Conservation (phyloP, 2,888 invertebrate species). For the Ichneumon xanthorius region DNA sequence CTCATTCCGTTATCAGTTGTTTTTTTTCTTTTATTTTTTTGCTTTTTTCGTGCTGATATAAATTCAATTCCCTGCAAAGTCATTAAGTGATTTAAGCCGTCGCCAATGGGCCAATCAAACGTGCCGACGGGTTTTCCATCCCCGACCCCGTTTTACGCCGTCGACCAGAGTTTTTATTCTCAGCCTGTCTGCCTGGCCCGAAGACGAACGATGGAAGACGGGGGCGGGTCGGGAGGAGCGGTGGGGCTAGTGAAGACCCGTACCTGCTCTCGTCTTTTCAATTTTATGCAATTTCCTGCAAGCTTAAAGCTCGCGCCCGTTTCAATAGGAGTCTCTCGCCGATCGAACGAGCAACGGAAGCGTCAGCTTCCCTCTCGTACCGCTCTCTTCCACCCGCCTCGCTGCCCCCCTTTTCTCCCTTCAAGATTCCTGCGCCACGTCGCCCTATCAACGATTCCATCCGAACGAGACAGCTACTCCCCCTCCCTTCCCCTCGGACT, state of each 20-base stretch:
- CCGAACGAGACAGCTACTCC: slow-evolving; percentile 64
- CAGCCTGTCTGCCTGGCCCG: slow-evolving; percentile 33
- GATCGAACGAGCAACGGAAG: slow-evolving; percentile 76
- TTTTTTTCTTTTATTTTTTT: slow-evolving; percentile 12
- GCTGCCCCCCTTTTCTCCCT: slow-evolving; percentile 43
- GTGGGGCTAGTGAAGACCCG: slow-evolving; percentile 5
- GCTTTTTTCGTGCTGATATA: slow-evolving; percentile 21
- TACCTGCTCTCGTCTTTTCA: slow-evolving; percentile 72
- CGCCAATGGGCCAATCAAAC: slow-evolving; percentile 69
- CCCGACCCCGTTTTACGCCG: slow-evolving; percentile 42
- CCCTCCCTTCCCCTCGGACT: not conserved
- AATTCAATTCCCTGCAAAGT: slow-evolving; percentile 53
- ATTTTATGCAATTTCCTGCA: slow-evolving; percentile 79
- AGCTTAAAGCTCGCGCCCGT: slow-evolving; percentile 73
- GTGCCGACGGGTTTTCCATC: slow-evolving; percentile 64
- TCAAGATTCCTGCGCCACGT: slow-evolving; percentile 60
- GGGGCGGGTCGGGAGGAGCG: slow-evolving; percentile 27
- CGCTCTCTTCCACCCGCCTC: slow-evolving; percentile 16
- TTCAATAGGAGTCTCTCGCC: slow-evolving; percentile 75
- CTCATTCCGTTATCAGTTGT: not conserved
- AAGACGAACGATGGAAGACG: slow-evolving; percentile 39
- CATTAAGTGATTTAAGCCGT: slow-evolving; percentile 70
- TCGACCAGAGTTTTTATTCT: slow-evolving; percentile 54
- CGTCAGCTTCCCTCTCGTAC: slow-evolving; percentile 62
- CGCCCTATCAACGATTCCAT: slow-evolving; percentile 55